Evolutionary conservation across 2,113 vertebrate species (phyloP).

Genomic region (Pelecanus crispus): DNA sequence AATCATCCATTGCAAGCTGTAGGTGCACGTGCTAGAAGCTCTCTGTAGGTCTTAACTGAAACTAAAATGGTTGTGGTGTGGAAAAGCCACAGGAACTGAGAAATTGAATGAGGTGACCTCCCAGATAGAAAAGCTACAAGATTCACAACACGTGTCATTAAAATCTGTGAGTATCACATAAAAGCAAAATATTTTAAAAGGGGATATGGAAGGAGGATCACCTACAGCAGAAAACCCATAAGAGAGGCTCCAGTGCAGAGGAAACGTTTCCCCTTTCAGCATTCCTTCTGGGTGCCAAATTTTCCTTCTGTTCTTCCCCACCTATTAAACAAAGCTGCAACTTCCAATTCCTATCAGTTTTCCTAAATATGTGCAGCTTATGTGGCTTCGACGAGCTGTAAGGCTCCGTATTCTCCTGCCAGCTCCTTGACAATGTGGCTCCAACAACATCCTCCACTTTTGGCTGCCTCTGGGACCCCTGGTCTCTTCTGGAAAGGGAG

Average conservation of each 20-base stretch:
- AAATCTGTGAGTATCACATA: neutral
- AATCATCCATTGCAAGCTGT: neutral
- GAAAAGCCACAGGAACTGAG: neutral
- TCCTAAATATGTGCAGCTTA: constrained; percentile 65
- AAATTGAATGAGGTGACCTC: neutral
- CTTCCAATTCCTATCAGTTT: constrained; percentile 66
- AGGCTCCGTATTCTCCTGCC: constrained; percentile 55
- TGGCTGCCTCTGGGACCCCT: constrained; percentile 58
- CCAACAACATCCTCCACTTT: constrained; percentile 64
- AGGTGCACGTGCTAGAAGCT: neutral
- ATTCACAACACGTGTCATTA: neutral
- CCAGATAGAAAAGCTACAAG: neutral
- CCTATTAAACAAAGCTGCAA: constrained; percentile 69
- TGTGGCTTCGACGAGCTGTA: constrained; percentile 49
- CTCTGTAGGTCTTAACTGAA: neutral
- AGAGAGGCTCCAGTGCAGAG: constrained; percentile 26
- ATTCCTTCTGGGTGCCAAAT: constrained; percentile 66
- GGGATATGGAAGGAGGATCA: neutral
- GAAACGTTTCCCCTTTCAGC: constrained; percentile 56
- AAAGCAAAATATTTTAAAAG: neutral
- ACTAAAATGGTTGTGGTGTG: neutral
- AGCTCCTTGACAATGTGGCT: constrained; percentile 61
- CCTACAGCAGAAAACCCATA: neutral
- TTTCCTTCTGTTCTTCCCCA: constrained; percentile 63
- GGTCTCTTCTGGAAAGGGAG: constrained; percentile 56